Evolutionary conservation across 1,140 invertebrate species (phyloP), one percentile per base, ranked within the genome.

Genomic region (Pentalonia nigronervosa): DNA sequence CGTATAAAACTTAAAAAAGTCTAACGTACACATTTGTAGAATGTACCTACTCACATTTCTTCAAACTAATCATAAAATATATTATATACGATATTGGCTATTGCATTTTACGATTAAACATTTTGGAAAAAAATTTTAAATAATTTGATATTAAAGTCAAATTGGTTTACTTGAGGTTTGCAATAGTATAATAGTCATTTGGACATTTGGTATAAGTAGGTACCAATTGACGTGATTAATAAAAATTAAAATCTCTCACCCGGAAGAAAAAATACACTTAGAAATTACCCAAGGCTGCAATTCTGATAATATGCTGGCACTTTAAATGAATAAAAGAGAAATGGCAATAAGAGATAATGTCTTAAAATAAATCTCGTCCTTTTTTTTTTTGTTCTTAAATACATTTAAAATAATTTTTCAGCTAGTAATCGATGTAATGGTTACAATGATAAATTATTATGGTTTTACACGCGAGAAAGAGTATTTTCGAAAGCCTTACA

Each of bases 301-400:
- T 88, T 53, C 21, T 88, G 20, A 50, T 45, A 45, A 86, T 88
- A 48, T 14, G n/a, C 53, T 8, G n/a, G 48, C 36, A 36, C 17
- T 53, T 89, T n/a, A 89, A 89, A 89, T 14, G 50, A 89, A 89
- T 89, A 41, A 56, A 88, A 89, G 48, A 56, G 48, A 89, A 89
- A 89, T 89, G 8, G 50, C 21, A 56, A 56, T 56, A 56, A 41
- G 88, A 53, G 50, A 41, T 56, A 56, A 47, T 36, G 48, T 53
- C n/a, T 89, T 89, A 25, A 53, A 89, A 89, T 53, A 89, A 89
- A 89, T 36, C n/a, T n/a, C 60, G 23, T 30, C 41, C 21, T 25
- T 84, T 84, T 84, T 84, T 83, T 41, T 83, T 36, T 34, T 34
- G 36, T 84, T 45, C 83, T 45, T 84, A 76, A n/a, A 45, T 86